Percentiles rank a stretch among this genome's conserved stretches.
Conservation (phyloP, 2,797 vertebrate species). For the Chromobotia macracanthus region DNA sequence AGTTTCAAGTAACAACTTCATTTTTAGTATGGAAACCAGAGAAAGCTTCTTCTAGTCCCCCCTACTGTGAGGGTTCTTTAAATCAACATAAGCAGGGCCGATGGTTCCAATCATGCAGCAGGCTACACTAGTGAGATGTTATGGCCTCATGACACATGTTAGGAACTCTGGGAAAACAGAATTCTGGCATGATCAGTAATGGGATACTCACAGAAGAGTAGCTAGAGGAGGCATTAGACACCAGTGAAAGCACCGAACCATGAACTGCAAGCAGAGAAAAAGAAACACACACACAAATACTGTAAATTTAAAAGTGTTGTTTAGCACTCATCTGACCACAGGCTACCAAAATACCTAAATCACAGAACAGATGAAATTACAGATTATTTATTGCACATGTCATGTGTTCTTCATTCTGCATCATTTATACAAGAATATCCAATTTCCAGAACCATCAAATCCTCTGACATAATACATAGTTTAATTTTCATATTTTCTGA, state of each 20-base stretch:
- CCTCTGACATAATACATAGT: neutral
- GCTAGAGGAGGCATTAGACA: slow-evolving; percentile 92
- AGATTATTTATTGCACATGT: neutral
- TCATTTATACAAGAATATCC: neutral
- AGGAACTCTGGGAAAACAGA: neutral
- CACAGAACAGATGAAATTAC: neutral
- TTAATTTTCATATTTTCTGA: too few relatives aligned
- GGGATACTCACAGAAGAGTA: slow-evolving; percentile 92
- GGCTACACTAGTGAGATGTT: slow-evolving; percentile 5
- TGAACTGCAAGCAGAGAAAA: slow-evolving; percentile 81
- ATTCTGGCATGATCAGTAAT: neutral
- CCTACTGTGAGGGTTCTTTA: neutral
- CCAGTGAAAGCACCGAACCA: slow-evolving; percentile 92
- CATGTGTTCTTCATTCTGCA: neutral
- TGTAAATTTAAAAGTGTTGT: neutral
- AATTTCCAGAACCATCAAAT: neutral
- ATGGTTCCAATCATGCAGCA: neutral
- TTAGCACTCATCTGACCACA: neutral
- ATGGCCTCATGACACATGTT: neutral
- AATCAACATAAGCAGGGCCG: slow-evolving; percentile 2
- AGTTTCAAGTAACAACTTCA: too few relatives aligned
- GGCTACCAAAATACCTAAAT: neutral
- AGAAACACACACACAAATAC: slow-evolving; percentile 11
- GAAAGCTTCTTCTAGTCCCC: neutral
- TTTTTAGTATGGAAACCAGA: slow-evolving; percentile 8